A percentile compares a stretch with the other conserved stretches of the same genome.
Conservation (phyloP, 2,888 invertebrate genomes). For the Blastobasis lacticolella region DNA sequence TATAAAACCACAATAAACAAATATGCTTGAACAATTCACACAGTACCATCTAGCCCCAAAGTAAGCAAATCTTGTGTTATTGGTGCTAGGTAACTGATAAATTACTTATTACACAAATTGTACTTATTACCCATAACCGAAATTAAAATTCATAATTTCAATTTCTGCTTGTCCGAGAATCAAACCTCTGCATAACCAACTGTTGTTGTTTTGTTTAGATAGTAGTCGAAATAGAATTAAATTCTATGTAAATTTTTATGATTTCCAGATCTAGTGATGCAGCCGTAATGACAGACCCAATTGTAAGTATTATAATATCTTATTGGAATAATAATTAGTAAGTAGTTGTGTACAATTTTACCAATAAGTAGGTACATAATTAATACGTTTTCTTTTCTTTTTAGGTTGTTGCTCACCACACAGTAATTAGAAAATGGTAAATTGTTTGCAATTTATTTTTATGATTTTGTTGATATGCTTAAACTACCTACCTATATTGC, state of each 20-base stretch:
- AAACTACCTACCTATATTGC: constrained; percentile 20
- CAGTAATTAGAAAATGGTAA: constrained; percentile 58
- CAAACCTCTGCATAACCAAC: too few species aligned
- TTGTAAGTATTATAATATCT: constrained; percentile 31
- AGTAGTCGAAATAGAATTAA: neutral
- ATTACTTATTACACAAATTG: too few species aligned
- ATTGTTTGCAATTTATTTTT: constrained; percentile 7
- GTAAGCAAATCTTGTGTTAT: too few species aligned
- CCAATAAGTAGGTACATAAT: neutral
- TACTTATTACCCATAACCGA: too few species aligned
- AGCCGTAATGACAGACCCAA: constrained; percentile 72
- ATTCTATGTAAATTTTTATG: constrained; percentile 1
- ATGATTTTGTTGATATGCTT: too few species aligned
- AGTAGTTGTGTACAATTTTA: constrained; percentile 1
- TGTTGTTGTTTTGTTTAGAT: neutral
- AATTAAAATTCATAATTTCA: too few species aligned
- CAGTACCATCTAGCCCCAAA: too few species aligned
- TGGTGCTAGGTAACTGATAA: too few species aligned
- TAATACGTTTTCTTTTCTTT: constrained; percentile 15
- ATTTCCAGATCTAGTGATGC: constrained; percentile 65
- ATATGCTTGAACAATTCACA: neutral
- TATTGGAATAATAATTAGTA: neutral
- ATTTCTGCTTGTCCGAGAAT: too few species aligned
- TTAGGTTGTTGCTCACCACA: constrained; percentile 39
- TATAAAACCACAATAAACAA: too few species aligned